Conservation (phyloP, 2,113 vertebrate species). For the Microcebus griseorufus region DNA sequence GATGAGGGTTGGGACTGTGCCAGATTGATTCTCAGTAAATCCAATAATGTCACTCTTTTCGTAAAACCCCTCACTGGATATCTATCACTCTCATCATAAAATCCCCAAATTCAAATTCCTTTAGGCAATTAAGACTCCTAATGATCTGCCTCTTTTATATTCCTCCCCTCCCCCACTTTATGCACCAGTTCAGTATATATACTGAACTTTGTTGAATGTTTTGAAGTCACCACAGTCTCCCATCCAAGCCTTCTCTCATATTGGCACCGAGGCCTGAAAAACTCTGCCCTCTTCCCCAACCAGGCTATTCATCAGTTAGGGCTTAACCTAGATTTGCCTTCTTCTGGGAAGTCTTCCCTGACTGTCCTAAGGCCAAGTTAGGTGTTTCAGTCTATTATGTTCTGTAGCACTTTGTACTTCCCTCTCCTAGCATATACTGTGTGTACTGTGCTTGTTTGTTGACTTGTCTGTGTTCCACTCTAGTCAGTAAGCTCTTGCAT, state of each 20-base stretch:
- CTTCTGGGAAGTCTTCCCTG: background rate
- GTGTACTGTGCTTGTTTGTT: background rate
- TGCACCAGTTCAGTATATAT: background rate
- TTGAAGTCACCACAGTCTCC: background rate
- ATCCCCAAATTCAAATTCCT: background rate
- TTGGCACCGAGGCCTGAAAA: background rate
- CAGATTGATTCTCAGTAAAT: background rate
- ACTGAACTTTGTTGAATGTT: background rate
- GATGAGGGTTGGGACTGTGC: background rate
- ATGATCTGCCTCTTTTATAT: background rate
- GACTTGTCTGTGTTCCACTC: background rate
- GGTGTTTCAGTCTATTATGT: background rate
- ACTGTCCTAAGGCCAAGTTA: background rate
- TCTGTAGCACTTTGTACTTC: background rate
- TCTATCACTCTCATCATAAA: background rate
- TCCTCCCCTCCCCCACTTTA: background rate
- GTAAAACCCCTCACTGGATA: background rate
- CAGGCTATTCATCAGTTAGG: background rate
- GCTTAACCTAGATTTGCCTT: background rate
- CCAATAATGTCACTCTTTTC: background rate
- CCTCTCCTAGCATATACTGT: rapidly evolving
- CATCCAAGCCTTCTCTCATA: background rate
- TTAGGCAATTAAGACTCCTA: background rate
- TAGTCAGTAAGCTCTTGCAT: background rate
- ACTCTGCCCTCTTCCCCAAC: background rate